A percentile compares a stretch with the other conserved stretches of the same genome.
phyloP scores from a whole-genome alignment of 1,140 invertebrate genomes.

The Drosophila truncata region DNA sequence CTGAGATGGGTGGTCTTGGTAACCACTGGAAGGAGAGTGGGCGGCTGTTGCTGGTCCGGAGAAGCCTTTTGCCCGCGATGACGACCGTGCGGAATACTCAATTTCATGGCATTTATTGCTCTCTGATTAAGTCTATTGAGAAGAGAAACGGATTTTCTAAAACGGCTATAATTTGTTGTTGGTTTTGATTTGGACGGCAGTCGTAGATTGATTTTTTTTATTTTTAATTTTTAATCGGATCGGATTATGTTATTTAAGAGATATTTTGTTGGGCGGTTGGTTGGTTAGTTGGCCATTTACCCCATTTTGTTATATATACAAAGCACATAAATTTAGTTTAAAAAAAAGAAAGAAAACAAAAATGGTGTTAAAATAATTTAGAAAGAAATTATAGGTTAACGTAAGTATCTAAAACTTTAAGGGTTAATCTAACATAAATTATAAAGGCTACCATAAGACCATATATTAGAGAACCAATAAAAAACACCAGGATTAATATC shows the following conservation, averaged over 20 bases:
- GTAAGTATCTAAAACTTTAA: slow-evolving; percentile 17
- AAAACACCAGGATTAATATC: slow-evolving; percentile 14
- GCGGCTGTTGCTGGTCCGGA: slow-evolving; percentile 15
- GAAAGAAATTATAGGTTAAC: slow-evolving; percentile 36
- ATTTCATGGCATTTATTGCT: slow-evolving; percentile 83
- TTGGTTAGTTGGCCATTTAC: slow-evolving; percentile 70
- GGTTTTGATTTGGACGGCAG: slow-evolving; percentile 47
- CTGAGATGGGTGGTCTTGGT: slow-evolving; percentile 30
- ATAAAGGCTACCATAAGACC: slow-evolving; percentile 44
- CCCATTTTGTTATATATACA: slow-evolving; percentile 54
- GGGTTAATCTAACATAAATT: slow-evolving; percentile 28
- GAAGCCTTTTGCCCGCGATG: slow-evolving; percentile 46
- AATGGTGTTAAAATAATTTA: slow-evolving; percentile 58
- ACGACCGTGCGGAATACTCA: slow-evolving; percentile 74
- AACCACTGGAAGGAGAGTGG: slow-evolving; percentile 1
- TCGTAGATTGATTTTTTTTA: slow-evolving; percentile 47
- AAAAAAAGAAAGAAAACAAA: slow-evolving; percentile 69
- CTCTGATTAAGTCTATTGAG: slow-evolving; percentile 85
- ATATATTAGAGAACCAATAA: slow-evolving; percentile 7
- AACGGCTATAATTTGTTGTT: slow-evolving; percentile 71
- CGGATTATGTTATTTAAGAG: slow-evolving; percentile 26
- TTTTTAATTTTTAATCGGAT: not conserved
- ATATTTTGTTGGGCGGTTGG: slow-evolving; percentile 47
- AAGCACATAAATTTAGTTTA: slow-evolving; percentile 54
- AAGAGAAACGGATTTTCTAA: slow-evolving; percentile 85